Evolutionary conservation across 1,140 invertebrate species (phyloP).

Genomic region (Ptiloglossa arizonensis): DNA sequence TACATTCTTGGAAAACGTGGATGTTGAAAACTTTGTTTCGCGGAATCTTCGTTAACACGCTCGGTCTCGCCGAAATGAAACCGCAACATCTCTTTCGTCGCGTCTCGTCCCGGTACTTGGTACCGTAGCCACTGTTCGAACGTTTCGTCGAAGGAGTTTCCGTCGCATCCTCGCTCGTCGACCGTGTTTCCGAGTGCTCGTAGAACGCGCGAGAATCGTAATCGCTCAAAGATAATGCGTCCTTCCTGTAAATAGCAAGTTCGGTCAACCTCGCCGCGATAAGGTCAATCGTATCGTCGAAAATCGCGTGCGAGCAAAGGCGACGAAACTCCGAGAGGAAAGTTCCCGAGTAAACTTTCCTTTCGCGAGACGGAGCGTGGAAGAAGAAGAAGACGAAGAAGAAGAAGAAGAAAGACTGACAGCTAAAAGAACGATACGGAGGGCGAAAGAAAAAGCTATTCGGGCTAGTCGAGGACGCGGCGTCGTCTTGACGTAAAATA

Average conservation of each 20-base stretch:
- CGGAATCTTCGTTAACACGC: conserved; percentile 24
- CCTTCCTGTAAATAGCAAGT: conserved; percentile 48
- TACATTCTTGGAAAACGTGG: conserved; percentile 7
- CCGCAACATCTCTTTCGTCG: no score
- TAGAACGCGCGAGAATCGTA: background rate
- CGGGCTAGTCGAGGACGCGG: conserved; percentile 64
- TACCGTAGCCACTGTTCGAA: no score
- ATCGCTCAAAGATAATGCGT: conserved; percentile 24
- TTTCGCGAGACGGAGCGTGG: conserved; percentile 59
- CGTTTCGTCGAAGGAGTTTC: no score
- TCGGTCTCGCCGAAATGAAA: background rate
- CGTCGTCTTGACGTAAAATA: conserved; percentile 79
- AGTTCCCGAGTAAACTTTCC: conserved; percentile 76
- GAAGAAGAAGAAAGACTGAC: conserved; percentile 16
- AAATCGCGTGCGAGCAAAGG: conserved; percentile 1
- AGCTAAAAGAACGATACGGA: conserved; percentile 15
- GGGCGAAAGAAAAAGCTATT: conserved; percentile 27
- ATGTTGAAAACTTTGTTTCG: conserved; percentile 43
- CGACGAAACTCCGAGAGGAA: conserved; percentile 54
- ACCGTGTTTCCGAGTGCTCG: no score
- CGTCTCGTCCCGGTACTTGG: no score
- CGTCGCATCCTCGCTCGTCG: no score
- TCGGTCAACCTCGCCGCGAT: conserved; percentile 25
- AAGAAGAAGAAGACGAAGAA: conserved; percentile 31
- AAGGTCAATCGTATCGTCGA: conserved; percentile 34